Evolutionary conservation across 1,140 invertebrate species (phyloP).

Genomic region (Listronotus oregonensis): DNA sequence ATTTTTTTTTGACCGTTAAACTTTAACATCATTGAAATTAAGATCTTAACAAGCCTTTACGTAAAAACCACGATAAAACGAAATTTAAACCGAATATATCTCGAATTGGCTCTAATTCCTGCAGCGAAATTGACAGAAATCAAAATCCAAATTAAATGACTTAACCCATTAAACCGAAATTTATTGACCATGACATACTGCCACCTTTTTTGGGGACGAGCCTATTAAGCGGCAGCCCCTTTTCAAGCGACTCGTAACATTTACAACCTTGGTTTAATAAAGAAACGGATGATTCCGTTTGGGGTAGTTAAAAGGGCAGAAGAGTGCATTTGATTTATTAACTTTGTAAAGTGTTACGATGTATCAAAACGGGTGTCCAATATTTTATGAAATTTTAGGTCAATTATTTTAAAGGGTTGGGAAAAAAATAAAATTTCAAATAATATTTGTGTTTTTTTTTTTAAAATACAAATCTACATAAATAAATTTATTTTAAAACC

Average conservation of each 20-base stretch:
- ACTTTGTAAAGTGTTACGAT: too few relatives aligned
- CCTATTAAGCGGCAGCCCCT: too few relatives aligned
- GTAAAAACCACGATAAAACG: slow-evolving; percentile 3
- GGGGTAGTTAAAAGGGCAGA: not conserved
- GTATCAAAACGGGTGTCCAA: too few relatives aligned
- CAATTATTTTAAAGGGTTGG: too few relatives aligned
- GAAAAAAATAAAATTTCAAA: too few relatives aligned
- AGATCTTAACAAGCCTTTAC: slow-evolving; percentile 1
- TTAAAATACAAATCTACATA: too few relatives aligned
- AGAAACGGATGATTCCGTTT: not conserved
- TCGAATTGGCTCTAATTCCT: slow-evolving; percentile 10
- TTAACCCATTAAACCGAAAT: slow-evolving; percentile 20
- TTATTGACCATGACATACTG: not conserved
- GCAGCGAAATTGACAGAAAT: slow-evolving; percentile 22
- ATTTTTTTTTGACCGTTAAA: too few relatives aligned
- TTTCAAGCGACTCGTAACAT: not conserved
- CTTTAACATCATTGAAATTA: too few relatives aligned
- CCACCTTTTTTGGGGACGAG: too few relatives aligned
- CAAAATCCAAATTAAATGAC: slow-evolving; percentile 19
- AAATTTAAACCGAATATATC: not conserved
- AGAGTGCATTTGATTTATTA: not conserved
- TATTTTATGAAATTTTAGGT: too few relatives aligned
- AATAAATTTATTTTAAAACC: too few relatives aligned
- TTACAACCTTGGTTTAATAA: not conserved
- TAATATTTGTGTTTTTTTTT: too few relatives aligned